Evolutionary conservation across 2,888 invertebrate genomes (phyloP).

Genomic region (Odontomyia ornata): DNA sequence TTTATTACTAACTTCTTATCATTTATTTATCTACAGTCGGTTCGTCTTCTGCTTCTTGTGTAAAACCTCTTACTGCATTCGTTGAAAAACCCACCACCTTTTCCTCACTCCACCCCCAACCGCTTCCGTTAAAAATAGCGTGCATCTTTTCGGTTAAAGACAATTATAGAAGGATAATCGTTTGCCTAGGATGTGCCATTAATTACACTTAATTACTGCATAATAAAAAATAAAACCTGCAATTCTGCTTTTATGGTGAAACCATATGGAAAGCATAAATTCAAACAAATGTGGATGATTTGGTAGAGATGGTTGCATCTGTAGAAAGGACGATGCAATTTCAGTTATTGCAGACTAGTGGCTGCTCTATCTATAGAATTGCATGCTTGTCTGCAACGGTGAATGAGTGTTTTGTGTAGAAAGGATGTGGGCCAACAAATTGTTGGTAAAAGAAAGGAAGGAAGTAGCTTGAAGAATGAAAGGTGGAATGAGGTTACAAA

Average conservation of each 20-base stretch:
- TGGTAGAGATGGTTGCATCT: background rate
- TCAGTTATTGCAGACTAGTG: slow-evolving; percentile 5
- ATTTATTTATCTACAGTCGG: slow-evolving; percentile 4
- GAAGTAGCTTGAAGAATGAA: background rate
- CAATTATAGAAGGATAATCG: slow-evolving; percentile 43
- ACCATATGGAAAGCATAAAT: slow-evolving; percentile 40
- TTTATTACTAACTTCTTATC: background rate
- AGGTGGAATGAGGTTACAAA: background rate
- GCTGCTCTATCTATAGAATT: background rate
- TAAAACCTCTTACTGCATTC: too few species aligned
- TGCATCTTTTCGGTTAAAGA: slow-evolving; percentile 3
- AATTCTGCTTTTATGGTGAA: slow-evolving; percentile 22
- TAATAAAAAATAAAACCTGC: slow-evolving; percentile 42
- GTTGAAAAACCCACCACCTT: too few species aligned
- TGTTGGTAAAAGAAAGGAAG: background rate
- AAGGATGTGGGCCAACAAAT: background rate
- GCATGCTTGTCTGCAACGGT: background rate
- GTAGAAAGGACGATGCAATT: background rate
- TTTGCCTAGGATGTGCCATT: slow-evolving; percentile 37
- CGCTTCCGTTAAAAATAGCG: background rate
- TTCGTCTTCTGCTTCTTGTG: too few species aligned
- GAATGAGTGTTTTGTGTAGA: background rate
- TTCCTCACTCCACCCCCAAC: too few species aligned
- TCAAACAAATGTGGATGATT: background rate
- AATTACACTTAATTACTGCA: slow-evolving; percentile 45